These are phyloP conservation scores for Diacarnus erythraeanus DNA, from an alignment of 37 sponge, comb jelly and placozoan genomes.

Conservation along the genomic window DNA sequence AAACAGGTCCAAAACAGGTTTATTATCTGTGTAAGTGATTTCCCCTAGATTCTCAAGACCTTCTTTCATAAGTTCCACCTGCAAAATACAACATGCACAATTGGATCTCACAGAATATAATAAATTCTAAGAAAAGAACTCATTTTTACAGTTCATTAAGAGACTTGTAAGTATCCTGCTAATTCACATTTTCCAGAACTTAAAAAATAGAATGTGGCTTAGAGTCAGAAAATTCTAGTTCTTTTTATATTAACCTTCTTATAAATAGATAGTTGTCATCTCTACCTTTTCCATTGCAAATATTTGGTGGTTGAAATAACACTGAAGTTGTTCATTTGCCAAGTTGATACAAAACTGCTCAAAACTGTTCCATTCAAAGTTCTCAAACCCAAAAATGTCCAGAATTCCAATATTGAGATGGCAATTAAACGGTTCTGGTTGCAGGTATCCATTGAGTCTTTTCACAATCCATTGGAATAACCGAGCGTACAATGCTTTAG, in stretches of 20 bases:
- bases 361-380: constrained; percentile 68
- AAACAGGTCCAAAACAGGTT: constrained; percentile 68
- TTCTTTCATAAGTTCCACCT: constrained; percentile 72
- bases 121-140: background rate
- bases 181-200: too few relatives aligned
- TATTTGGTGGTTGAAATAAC: constrained; percentile 83
- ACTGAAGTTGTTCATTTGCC: constrained; percentile 91
- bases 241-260: too few relatives aligned
- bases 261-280: too few relatives aligned
- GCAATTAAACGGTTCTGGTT: constrained; percentile 19
- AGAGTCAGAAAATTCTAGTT: background rate
- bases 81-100: background rate
- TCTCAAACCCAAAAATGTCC: constrained; percentile 88
- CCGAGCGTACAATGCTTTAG: constrained; percentile 73
- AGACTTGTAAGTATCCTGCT: too few relatives aligned
- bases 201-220: too few relatives aligned
- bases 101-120: background rate
- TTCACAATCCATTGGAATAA: constrained; percentile 76
- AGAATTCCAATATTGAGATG: constrained; percentile 66
- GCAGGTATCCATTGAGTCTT: constrained; percentile 57
- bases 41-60: constrained; percentile 62
- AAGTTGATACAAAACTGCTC: constrained; percentile 91
- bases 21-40: constrained; percentile 66
- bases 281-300: constrained; percentile 86
- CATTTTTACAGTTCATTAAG: background rate